phyloP scores from a whole-genome alignment of 2,888 invertebrate genomes.

The Lobophora halterata region DNA sequence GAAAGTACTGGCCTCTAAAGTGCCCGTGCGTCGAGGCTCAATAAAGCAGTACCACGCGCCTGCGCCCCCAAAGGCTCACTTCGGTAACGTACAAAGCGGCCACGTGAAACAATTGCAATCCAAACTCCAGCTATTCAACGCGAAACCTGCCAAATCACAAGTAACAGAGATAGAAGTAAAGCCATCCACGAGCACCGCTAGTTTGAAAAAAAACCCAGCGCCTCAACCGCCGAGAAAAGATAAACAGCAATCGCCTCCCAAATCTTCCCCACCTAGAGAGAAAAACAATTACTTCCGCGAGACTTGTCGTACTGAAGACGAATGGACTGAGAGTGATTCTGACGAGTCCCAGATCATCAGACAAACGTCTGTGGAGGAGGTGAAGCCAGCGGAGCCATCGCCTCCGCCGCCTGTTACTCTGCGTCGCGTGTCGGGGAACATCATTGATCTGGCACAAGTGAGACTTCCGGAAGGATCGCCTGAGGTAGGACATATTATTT shows the following conservation, averaged over 20 bases:
- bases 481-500: constrained; percentile 64
- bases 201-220: constrained; percentile 60
- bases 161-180: constrained; percentile 42
- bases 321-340: constrained; percentile 78
- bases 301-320: constrained; percentile 83
- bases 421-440: constrained; percentile 70
- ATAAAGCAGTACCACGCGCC: constrained; percentile 67
- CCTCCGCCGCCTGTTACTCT: constrained; percentile 68
- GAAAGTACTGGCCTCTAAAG: constrained; percentile 64
- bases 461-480: constrained; percentile 74
- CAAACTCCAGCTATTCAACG: constrained; percentile 61
- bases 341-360: constrained; percentile 46
- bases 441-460: constrained; percentile 67
- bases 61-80: constrained; percentile 70
- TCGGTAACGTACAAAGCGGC: constrained; percentile 71
- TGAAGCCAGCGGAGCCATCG: constrained; percentile 41
- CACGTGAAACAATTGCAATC: constrained; percentile 74
- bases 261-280: constrained; percentile 43
- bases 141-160: constrained; percentile 41
- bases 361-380: constrained; percentile 41
- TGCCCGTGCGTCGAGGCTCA: constrained; percentile 63
- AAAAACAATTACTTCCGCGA: constrained; percentile 79
- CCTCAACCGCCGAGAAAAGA: constrained; percentile 54
- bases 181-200: constrained; percentile 53
- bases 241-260: constrained; percentile 43